Conservation (phyloP, 1,140 invertebrate species). For the Pachypeltis micranthus region DNA sequence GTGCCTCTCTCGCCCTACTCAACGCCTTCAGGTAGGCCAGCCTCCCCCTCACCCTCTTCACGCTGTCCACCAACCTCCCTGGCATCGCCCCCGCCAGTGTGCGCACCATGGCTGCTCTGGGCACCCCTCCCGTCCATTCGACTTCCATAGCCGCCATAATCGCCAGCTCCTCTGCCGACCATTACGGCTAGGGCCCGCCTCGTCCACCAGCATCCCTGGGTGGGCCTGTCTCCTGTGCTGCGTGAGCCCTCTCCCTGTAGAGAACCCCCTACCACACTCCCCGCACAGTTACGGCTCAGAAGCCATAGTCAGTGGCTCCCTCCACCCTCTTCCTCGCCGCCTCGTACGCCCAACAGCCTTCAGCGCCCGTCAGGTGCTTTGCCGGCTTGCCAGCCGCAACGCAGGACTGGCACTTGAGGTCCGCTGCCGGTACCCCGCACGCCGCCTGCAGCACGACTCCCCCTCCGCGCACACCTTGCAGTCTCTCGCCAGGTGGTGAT, state of each 20-base stretch:
- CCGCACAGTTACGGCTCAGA: neutral
- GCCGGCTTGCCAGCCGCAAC: neutral
- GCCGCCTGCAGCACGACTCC: neutral
- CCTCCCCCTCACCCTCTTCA: neutral
- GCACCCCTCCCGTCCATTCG: neutral
- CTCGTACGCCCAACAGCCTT: neutral
- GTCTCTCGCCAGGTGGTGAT: neutral
- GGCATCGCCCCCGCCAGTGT: neutral
- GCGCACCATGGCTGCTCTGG: neutral
- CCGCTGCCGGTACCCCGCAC: too few species aligned
- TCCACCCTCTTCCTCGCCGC: neutral
- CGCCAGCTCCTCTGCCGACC: neutral
- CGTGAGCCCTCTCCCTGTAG: neutral
- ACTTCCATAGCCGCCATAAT: neutral
- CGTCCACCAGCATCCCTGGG: neutral
- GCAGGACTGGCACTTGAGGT: neutral
- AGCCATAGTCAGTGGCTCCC: neutral
- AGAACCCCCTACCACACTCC: neutral
- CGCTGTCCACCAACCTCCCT: neutral
- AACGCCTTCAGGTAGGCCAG: neutral
- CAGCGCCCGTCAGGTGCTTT: neutral
- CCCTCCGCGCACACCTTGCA: neutral
- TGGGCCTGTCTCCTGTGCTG: neutral
- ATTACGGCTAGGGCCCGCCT: neutral
- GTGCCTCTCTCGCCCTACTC: neutral